These are phyloP conservation scores for Ramphastos sulfuratus DNA, from an alignment of 2,113 vertebrate species.

Conservation along the genomic window DNA sequence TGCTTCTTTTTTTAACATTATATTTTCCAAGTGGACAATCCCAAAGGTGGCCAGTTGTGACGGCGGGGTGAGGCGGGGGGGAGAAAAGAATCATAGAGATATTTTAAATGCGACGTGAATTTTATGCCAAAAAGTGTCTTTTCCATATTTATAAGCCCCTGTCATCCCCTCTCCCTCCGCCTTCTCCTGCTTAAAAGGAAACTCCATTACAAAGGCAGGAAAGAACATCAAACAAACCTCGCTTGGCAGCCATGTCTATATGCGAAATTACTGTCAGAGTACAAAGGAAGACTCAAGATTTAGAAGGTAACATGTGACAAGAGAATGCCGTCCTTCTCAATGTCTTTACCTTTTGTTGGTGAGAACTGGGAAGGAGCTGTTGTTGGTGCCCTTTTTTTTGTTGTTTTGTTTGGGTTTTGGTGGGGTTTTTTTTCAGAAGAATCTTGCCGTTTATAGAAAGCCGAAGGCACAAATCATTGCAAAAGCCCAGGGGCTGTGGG, in stretches of 20 bases:
- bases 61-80: background rate
- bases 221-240: slow-evolving; percentile 78
- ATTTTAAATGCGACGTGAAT: background rate
- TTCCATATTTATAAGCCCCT: slow-evolving; percentile 71
- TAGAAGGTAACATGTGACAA: slow-evolving; percentile 51
- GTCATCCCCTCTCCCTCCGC: slow-evolving; percentile 59
- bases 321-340: slow-evolving; percentile 31
- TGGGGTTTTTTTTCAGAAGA: background rate
- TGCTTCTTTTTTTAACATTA: slow-evolving; percentile 17
- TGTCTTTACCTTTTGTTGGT: slow-evolving; percentile 63
- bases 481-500: accelerated
- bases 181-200: slow-evolving; percentile 74
- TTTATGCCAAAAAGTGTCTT: slow-evolving; percentile 67
- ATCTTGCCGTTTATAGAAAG: slow-evolving; percentile 28
- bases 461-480: background rate
- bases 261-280: slow-evolving; percentile 75
- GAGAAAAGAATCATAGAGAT: background rate
- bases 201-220: slow-evolving; percentile 82
- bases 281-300: slow-evolving; percentile 77
- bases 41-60: background rate
- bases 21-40: slow-evolving; percentile 47
- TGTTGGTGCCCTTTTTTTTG: background rate
- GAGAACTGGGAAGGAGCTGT: background rate
- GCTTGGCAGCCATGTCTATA: slow-evolving; percentile 71
- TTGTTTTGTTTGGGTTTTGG: background rate